Evolutionary conservation across 2,888 invertebrate genomes (phyloP).

Genomic region (Apotomis turbidana): DNA sequence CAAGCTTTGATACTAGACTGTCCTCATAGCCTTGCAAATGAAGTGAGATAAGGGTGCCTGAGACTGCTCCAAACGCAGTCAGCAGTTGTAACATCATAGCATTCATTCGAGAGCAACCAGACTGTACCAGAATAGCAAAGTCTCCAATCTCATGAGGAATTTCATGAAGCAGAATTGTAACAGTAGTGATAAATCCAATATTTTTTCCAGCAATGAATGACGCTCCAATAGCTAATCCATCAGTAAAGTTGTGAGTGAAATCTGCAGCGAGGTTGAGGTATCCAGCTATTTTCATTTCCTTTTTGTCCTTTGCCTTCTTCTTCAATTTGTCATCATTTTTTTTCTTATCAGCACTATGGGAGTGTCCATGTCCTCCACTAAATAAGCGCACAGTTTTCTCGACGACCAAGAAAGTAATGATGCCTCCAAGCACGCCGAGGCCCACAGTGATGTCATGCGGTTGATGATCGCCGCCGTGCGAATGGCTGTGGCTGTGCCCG

Average conservation of each 20-base stretch:
- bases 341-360: slow-evolving; percentile 82
- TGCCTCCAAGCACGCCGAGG: slow-evolving; percentile 96
- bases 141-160: slow-evolving; percentile 99
- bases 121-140: slow-evolving; percentile 99
- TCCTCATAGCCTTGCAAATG: slow-evolving; percentile 89
- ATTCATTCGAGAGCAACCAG: slow-evolving; percentile 96
- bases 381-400: slow-evolving; percentile 96
- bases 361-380: slow-evolving; percentile 92
- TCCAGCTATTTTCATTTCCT: slow-evolving; percentile 84
- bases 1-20: slow-evolving; percentile 91
- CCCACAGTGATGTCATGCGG: slow-evolving; percentile 95
- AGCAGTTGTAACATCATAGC: slow-evolving; percentile 97
- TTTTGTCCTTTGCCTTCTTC: slow-evolving; percentile 68
- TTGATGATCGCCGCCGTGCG: slow-evolving; percentile 75
- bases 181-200: slow-evolving; percentile 94
- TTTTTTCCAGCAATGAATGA: slow-evolving; percentile 96
- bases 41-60: slow-evolving; percentile 95
- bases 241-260: slow-evolving; percentile 99
- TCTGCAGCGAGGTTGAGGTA: slow-evolving; percentile 99
- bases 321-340: slow-evolving; percentile 72
- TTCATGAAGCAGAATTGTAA: slow-evolving; percentile 98
- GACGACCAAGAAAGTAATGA: slow-evolving; percentile 95
- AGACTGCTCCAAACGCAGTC: slow-evolving; percentile 97
- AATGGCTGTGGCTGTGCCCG: slow-evolving; percentile 80
- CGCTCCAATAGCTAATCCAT: slow-evolving; percentile 99